Base-by-base conservation (phyloP, 2,797 vertebrate species). In the Arrhamphus sclerolepis region DNA sequence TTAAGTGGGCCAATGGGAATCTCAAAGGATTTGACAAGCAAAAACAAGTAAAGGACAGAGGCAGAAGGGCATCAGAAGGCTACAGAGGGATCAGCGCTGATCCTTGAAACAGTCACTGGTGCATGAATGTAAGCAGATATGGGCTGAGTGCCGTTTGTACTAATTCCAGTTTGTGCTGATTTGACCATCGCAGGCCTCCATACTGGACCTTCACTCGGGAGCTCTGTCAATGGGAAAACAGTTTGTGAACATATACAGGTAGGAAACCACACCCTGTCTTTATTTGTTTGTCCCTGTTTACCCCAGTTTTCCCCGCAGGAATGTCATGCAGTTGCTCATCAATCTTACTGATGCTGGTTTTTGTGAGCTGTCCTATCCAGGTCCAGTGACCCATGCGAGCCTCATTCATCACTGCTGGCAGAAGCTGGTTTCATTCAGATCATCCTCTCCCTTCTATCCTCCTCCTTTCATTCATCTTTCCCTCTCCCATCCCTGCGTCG, bases 231-330 rank as follows among this genome's bases (percentile, higher is more conserved):
- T 97, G 78, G 97, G 97, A 9, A 96, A 94, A 70, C 95, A 98
- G 84, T 99, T 99, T 85, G 95, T 99, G 43, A 98, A 98, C 81
- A 91, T 98, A 61, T 98, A 98, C 92, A 96, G 94, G 97, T 98
- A 85, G 89, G 89, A 55, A 55, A 60, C 4, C 21, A 1, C 39
- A 43, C 7, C 5, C 39, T 39, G 5, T 61, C 14, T 57, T 29
- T 3, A 14, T 56, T 39, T 52, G 3, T 14, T 49, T 3, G 17
- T 43, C 17, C 20, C 9, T 28, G n/a, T 43, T 11, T 0, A 13
- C 14, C 41, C 0, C 21, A n/a, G 19, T 31, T 41, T 59, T 14
- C 28, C 4, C 29, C 17, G 1, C 40, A 31, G 10, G 8, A 42
- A 46, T 49, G 1, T 7, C 22, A 51, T 60, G 0, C 6, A 56